A percentile compares a stretch with the other conserved stretches of the same genome.
phyloP scores from a whole-genome alignment of 1,140 invertebrate species.

The Calliphora vicina region DNA sequence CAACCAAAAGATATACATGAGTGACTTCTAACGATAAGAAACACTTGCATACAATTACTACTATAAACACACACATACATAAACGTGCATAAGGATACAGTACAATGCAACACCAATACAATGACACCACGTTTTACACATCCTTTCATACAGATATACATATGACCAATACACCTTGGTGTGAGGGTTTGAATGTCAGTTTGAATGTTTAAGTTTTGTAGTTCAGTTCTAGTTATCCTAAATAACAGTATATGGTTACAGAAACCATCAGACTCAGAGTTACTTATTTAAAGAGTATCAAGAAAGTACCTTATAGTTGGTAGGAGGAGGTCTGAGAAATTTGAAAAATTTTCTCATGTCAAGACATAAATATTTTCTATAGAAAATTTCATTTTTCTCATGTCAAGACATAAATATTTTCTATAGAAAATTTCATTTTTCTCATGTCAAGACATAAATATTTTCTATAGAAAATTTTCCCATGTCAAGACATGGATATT shows the following conservation, averaged over 20 bases:
- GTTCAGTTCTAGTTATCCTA: background rate
- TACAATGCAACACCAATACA: background rate
- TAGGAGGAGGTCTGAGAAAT: too few relatives aligned
- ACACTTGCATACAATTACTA: background rate
- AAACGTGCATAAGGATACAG: background rate
- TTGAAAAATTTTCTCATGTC: too few relatives aligned
- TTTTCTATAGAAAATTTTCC: too few relatives aligned
- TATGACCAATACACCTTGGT: background rate
- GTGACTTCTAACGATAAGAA: constrained; percentile 27
- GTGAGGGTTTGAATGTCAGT: background rate
- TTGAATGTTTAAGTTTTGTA: background rate
- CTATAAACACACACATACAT: background rate
- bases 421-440: background rate
- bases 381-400: too few relatives aligned
- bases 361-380: too few relatives aligned
- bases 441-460: too few relatives aligned
- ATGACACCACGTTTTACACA: background rate
- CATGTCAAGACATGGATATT: too few relatives aligned
- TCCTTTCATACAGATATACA: too few relatives aligned
- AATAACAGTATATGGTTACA: constrained; percentile 6
- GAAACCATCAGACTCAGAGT: background rate
- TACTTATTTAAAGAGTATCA: too few relatives aligned
- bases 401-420: background rate
- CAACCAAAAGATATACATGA: constrained; percentile 29
- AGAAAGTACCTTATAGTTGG: too few relatives aligned